Percentiles rank a stretch among this genome's conserved stretches.
These are phyloP conservation scores for Lasiurus borealis DNA, from an alignment of 2,113 vertebrate genomes.

Conservation along the genomic window DNA sequence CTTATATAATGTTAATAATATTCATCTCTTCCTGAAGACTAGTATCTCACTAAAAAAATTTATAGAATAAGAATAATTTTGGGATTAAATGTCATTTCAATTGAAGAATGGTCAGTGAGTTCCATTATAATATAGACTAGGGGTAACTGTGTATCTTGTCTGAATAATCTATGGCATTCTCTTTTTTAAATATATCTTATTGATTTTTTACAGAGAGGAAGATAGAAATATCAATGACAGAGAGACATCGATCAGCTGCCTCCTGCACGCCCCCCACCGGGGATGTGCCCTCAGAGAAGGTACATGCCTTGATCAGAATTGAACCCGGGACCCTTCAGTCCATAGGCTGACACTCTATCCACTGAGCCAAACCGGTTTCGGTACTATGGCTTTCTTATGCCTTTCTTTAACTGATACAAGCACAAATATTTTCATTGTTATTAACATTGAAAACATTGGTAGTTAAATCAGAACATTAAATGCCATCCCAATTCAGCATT, in stretches of 20 bases:
- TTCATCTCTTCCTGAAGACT: background rate
- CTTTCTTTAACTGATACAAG: constrained; percentile 7
- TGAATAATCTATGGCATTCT: constrained; percentile 11
- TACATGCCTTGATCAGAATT: too few species aligned
- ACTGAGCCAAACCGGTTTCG: too few species aligned
- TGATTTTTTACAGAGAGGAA: too few species aligned
- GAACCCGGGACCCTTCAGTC: too few species aligned
- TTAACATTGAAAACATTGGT: constrained; percentile 1
- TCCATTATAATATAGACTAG: background rate
- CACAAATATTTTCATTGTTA: background rate
- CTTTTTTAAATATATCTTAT: too few species aligned
- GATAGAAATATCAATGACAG: too few species aligned
- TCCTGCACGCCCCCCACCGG: too few species aligned
- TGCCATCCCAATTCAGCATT: background rate
- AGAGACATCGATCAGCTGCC: too few species aligned
- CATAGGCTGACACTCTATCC: too few species aligned
- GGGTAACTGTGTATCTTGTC: background rate
- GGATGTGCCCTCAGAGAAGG: too few species aligned
- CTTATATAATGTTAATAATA: background rate
- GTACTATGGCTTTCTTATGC: background rate
- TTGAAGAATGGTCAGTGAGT: background rate
- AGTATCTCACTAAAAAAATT: background rate
- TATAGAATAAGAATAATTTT: constrained; percentile 2
- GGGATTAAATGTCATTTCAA: background rate
- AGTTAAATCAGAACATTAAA: background rate